A percentile compares a stretch with the other conserved stretches of the same genome.
These are phyloP conservation scores for Thymelicus sylvestris DNA, from an alignment of 2,888 invertebrate genomes.

Conservation along the genomic window DNA sequence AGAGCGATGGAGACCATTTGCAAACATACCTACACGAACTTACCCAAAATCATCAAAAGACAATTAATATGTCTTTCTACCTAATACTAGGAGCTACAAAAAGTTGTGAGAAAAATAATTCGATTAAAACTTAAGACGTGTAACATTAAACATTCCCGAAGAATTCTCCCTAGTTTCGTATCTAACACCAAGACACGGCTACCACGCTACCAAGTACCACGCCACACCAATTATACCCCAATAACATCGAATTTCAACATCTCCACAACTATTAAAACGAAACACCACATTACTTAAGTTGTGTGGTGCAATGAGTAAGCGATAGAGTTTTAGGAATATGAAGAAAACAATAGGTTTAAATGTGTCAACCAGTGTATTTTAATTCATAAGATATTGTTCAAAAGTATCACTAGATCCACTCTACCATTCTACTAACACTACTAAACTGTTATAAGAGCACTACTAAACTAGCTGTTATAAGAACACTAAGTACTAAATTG, in stretches of 20 bases:
- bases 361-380: no score
- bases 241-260: constrained; percentile 65
- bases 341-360: not conserved
- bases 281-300: constrained; percentile 62
- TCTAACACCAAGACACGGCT: constrained; percentile 29
- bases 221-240: constrained; percentile 49
- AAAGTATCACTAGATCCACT: no score
- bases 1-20: no score
- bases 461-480: no score
- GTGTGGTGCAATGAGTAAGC: constrained; percentile 46
- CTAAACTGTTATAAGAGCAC: no score
- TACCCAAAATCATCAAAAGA: no score
- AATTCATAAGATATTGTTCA: no score
- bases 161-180: constrained; percentile 12
- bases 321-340: not conserved
- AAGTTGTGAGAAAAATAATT: not conserved
- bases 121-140: not conserved
- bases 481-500: no score
- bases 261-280: constrained; percentile 72
- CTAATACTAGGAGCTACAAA: no score
- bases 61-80: no score
- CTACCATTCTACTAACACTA: no score
- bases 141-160: constrained; percentile 13
- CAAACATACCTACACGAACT: no score
- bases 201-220: constrained; percentile 3